These are phyloP conservation scores for Penaeus chinensis DNA, from an alignment of 1,140 invertebrate genomes.

Conservation along the genomic window DNA sequence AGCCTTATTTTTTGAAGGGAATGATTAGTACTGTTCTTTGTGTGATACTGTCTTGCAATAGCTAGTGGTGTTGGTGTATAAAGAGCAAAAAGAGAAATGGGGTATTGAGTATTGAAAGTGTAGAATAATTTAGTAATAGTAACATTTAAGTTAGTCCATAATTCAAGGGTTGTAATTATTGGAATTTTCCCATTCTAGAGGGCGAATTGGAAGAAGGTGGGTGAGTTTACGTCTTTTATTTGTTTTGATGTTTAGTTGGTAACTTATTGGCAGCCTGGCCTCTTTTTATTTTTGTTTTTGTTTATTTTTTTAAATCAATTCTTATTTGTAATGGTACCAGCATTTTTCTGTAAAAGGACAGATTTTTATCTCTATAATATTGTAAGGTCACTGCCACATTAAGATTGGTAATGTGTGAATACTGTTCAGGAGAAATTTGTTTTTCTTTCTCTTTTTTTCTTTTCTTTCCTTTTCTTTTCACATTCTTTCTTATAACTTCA, in stretches of 20 bases:
- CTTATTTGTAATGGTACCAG: background rate
- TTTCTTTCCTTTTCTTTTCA: too few species aligned
- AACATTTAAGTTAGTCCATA: constrained; percentile 12
- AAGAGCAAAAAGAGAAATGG: too few species aligned
- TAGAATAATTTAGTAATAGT: constrained; percentile 2
- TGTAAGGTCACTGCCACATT: too few species aligned
- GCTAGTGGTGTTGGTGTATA: too few species aligned
- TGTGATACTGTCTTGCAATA: too few species aligned
- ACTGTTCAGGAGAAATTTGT: too few species aligned
- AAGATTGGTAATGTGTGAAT: too few species aligned
- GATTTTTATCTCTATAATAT: background rate
- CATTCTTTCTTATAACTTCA: too few species aligned
- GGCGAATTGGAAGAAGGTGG: constrained; percentile 62
- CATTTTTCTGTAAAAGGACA: background rate
- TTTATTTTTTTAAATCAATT: background rate
- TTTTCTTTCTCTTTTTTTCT: too few species aligned
- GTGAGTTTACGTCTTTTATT: constrained; percentile 60
- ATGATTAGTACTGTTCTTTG: too few species aligned
- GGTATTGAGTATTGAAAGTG: too few species aligned
- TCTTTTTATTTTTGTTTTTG: background rate
- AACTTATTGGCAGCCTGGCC: background rate
- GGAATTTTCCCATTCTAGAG: constrained; percentile 58
- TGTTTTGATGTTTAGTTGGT: constrained; percentile 33
- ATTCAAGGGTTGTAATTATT: constrained; percentile 50
- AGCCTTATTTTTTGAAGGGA: too few species aligned